Evolutionary conservation across 2,888 invertebrate genomes (phyloP), one percentile per base, ranked within the genome.

Genomic region (Phasia obesa): DNA sequence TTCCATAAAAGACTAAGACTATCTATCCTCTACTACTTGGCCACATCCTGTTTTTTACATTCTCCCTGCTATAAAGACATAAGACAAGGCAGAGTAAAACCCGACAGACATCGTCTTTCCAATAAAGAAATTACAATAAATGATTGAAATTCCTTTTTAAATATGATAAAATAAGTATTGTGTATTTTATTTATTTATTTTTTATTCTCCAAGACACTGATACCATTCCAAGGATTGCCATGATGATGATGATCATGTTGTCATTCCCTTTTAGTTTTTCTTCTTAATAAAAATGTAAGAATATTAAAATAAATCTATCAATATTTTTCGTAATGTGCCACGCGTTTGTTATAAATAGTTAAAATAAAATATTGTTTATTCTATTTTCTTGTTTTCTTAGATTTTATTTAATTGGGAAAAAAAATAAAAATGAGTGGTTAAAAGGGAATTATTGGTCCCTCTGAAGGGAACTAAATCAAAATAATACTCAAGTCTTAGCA

Each of bases 111-210:
- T 31, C 9, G 31, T 9, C 47, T 59, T 71, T 21, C 27, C 49
- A 59, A 59, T 47, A 59, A 25, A 42, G 38, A 42, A 70, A 59
- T 35, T 44, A 70, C 47, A 70, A 70, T 57, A 55, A 59, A 70
- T 44, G 42, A 73, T 51, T 73, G 49, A 62, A 73, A 73, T 62
- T 38, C 19, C 27, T 19, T 53, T 25, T 21, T 19, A 27, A 73
- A 73, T 73, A 42, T 71, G 31, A 71, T 59, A 21, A 44, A 59
- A 44, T 31, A 31, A 47, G 47, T 47, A 47, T 62, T 47, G 17
- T 31, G 27, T 13, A 49, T 11, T 31, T 0, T 5, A 27, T 51
- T 25, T 25, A 1, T 31, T 27, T 27, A 23, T 62, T 17, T 62
- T 17, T 6, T n/a, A 17, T 38, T 13, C 53, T 13, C 35, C 9